Evolutionary conservation across 2,113 vertebrate species (phyloP).

Genomic region (Prionailurus bengalensis): DNA sequence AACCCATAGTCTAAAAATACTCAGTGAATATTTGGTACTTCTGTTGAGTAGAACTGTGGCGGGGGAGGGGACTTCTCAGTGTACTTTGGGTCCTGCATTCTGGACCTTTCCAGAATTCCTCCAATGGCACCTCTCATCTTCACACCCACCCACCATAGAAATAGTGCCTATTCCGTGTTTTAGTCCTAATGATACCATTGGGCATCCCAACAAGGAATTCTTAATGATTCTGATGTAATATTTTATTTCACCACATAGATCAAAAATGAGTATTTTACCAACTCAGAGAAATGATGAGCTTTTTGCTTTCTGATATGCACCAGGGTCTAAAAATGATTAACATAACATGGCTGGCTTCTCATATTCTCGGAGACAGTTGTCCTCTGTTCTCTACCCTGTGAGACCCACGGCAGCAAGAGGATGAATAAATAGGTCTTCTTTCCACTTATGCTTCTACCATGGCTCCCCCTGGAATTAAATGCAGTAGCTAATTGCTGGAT

Average conservation of each 20-base stretch:
- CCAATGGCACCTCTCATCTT: background rate
- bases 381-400: background rate
- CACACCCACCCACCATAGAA: background rate
- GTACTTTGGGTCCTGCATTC: background rate
- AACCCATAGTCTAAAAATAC: background rate
- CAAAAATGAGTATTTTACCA: background rate
- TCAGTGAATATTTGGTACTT: background rate
- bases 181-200: background rate
- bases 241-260: constrained; percentile 18
- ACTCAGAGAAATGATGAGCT: background rate
- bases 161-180: background rate
- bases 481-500: background rate
- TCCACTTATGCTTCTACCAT: background rate
- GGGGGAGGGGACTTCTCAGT: background rate
- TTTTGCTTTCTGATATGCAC: background rate
- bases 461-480: background rate
- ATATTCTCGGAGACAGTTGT: background rate
- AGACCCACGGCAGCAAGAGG: background rate
- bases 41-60: background rate
- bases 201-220: background rate
- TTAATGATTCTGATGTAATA: background rate
- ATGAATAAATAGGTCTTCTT: background rate
- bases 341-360: background rate
- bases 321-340: background rate
- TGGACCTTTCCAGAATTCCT: background rate